Conservation (phyloP, 2,888 invertebrate species). For the Amorpha juglandis region DNA sequence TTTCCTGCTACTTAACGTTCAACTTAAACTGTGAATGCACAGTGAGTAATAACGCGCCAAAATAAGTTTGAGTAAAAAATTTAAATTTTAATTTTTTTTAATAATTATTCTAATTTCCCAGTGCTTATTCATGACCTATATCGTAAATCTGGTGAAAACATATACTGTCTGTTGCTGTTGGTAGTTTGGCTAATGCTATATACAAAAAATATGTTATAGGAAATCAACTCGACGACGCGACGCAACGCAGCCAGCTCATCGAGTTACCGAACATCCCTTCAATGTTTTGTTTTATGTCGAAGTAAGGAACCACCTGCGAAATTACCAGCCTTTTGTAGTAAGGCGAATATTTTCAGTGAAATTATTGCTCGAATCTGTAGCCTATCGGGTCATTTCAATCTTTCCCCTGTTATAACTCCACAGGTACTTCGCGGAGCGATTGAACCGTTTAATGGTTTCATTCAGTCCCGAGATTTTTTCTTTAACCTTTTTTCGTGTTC, state of each 20-base stretch:
- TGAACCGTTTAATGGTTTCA: constrained; percentile 65
- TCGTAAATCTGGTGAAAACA: too few species aligned
- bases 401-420: constrained; percentile 77
- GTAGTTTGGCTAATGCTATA: too few species aligned
- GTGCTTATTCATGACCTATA: neutral
- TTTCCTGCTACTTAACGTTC: neutral
- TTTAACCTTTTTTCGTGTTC: constrained; percentile 54
- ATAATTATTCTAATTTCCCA: neutral
- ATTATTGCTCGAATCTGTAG: constrained; percentile 73
- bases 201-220: too few species aligned
- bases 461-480: constrained; percentile 55
- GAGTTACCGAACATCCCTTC: neutral
- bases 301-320: too few species aligned
- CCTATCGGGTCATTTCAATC: constrained; percentile 81
- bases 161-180: too few species aligned
- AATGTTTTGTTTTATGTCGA: too few species aligned
- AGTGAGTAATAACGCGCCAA: neutral
- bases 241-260: too few species aligned
- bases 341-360: constrained; percentile 77
- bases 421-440: constrained; percentile 63
- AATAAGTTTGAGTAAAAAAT: neutral
- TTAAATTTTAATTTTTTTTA: neutral
- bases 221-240: too few species aligned
- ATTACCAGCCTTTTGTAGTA: constrained; percentile 46
- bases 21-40: neutral